phyloP scores from a whole-genome alignment of 2,113 vertebrate species.

The Anguilla rostrata region DNA sequence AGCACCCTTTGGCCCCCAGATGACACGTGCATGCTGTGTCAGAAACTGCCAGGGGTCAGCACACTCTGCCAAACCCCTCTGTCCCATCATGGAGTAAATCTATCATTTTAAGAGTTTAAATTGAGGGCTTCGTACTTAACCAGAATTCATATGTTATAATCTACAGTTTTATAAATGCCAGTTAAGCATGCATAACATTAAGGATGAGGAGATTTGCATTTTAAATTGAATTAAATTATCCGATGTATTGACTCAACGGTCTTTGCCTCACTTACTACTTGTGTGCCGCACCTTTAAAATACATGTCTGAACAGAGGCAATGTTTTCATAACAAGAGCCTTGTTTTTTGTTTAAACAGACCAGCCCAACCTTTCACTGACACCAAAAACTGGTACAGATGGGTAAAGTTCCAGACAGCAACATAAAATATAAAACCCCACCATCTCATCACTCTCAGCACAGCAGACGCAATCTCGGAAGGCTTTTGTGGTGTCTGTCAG shows the following conservation, averaged over 20 bases:
- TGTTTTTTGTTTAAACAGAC: slow-evolving; percentile 2
- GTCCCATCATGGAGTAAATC: not conserved
- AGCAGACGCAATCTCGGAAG: not conserved
- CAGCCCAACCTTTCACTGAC: not conserved
- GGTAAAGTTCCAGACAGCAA: not conserved
- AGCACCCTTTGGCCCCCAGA: not conserved
- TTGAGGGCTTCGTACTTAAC: not conserved
- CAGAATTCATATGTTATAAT: not conserved
- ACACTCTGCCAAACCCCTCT: not conserved
- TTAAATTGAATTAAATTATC: not conserved
- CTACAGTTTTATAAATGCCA: not conserved
- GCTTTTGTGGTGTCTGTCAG: not conserved
- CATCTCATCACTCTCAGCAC: not conserved
- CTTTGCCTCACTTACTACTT: not conserved
- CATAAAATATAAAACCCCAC: not conserved
- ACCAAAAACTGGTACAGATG: not conserved
- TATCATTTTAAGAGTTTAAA: not conserved
- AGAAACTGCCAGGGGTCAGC: not conserved
- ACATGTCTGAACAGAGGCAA: not conserved
- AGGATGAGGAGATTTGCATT: not conserved
- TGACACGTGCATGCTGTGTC: not conserved
- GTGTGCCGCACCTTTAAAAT: not conserved
- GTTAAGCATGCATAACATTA: not conserved
- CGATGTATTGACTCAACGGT: not conserved
- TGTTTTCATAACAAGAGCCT: not conserved